Percentiles rank a stretch among this genome's conserved stretches.
Evolutionary conservation across 2,113 vertebrate species (phyloP).

Genomic region (Oceanites oceanicus): DNA sequence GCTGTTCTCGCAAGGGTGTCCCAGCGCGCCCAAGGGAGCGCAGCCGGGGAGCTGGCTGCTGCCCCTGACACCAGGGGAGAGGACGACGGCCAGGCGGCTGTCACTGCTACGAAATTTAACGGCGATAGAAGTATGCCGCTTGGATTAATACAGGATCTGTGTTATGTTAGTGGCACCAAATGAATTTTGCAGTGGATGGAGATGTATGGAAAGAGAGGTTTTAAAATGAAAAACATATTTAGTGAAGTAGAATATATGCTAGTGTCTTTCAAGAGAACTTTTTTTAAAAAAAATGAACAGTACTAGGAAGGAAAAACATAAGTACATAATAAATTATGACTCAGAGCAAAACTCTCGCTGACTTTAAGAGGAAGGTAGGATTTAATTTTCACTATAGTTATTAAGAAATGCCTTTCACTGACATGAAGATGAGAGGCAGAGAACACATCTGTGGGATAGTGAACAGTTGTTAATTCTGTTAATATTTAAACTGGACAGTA

Average conservation of each 20-base stretch:
- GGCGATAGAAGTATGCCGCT: background rate
- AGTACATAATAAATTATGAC: slow-evolving; percentile 46
- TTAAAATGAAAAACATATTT: slow-evolving; percentile 29
- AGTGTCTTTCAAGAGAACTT: background rate
- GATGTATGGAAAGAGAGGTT: background rate
- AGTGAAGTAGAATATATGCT: background rate
- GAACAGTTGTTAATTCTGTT: background rate
- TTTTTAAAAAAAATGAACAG: background rate
- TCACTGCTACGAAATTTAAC: background rate
- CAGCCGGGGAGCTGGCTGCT: background rate
- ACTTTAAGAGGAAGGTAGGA: slow-evolving; percentile 7
- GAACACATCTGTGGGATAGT: background rate
- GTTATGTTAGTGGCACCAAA: slow-evolving; percentile 2
- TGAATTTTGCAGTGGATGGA: background rate
- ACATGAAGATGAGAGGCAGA: background rate
- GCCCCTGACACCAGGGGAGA: background rate
- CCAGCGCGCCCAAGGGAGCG: rapidly evolving
- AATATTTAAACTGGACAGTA: slow-evolving; percentile 23
- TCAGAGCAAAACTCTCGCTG: slow-evolving; percentile 18
- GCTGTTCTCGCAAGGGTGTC: background rate
- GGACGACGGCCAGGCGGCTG: background rate
- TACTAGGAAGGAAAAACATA: slow-evolving; percentile 15
- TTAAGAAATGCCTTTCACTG: slow-evolving; percentile 16
- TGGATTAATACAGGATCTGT: background rate
- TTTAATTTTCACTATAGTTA: slow-evolving; percentile 33